These are phyloP conservation scores for Pseudopodoces humilis DNA, from an alignment of 2,113 vertebrate genomes.

Conservation along the genomic window DNA sequence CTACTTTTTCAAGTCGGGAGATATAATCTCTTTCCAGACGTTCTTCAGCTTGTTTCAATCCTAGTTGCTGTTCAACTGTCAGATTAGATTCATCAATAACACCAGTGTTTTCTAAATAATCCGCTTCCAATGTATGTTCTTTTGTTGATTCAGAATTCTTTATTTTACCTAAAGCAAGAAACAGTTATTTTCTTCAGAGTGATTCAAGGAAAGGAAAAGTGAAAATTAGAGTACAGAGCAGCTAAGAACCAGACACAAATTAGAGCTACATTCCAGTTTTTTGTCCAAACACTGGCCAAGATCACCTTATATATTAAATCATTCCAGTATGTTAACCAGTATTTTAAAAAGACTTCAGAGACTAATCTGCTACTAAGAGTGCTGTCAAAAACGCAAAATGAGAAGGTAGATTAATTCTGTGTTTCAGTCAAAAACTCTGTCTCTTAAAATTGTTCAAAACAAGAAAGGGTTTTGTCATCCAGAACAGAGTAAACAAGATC, in stretches of 20 bases:
- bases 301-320: background rate
- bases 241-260: background rate
- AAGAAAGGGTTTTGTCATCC: background rate
- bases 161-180: conserved; percentile 77
- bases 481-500: background rate
- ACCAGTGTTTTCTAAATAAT: conserved; percentile 74
- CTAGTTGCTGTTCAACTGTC: conserved; percentile 90
- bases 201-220: background rate
- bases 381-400: background rate
- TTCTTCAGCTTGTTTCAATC: conserved; percentile 96
- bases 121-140: conserved; percentile 72
- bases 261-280: background rate
- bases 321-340: background rate
- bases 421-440: background rate
- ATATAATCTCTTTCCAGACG: conserved; percentile 96
- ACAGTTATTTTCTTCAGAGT: conserved; percentile 17
- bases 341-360: background rate
- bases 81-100: conserved; percentile 80
- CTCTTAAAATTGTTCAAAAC: background rate
- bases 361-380: background rate
- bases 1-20: conserved; percentile 91
- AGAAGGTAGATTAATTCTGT: background rate
- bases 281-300: background rate
- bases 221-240: background rate
- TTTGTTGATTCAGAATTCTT: conserved; percentile 73